Conservation (phyloP, 2,888 invertebrate genomes). For the Ochropacha duplaris region DNA sequence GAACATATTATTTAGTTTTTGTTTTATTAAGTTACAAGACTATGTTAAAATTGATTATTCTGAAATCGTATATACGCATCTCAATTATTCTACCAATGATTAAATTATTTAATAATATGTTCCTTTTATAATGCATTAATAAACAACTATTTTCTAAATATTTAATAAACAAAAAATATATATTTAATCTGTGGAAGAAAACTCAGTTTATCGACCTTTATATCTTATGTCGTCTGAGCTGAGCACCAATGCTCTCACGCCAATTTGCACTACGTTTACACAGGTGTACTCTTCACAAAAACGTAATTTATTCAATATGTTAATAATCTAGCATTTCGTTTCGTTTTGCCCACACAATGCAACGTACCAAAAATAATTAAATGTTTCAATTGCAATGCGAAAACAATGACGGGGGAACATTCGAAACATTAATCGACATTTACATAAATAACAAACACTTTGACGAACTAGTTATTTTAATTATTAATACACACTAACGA, state of each 20-base stretch:
- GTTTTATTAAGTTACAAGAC: no score
- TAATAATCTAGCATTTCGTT: slow-evolving; percentile 43
- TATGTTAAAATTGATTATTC: no score
- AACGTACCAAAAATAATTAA: slow-evolving; percentile 38
- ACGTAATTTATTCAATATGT: slow-evolving; percentile 47
- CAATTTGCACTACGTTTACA: slow-evolving; percentile 23
- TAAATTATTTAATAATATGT: no score
- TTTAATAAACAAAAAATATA: no score
- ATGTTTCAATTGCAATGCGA: slow-evolving; percentile 35
- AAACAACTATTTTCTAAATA: no score
- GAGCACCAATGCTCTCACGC: slow-evolving; percentile 9
- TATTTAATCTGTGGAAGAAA: background rate
- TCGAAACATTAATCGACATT: slow-evolving; percentile 5
- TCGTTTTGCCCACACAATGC: slow-evolving; percentile 32
- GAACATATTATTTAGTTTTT: no score
- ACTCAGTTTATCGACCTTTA: slow-evolving; percentile 4
- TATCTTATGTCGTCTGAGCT: background rate
- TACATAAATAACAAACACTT: slow-evolving; percentile 27
- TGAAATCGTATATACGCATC: no score
- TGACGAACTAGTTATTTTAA: slow-evolving; percentile 1
- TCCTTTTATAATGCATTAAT: no score
- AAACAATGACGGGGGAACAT: slow-evolving; percentile 26
- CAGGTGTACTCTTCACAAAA: slow-evolving; percentile 38
- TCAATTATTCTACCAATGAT: no score
- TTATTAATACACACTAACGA: background rate